Conservation (phyloP, 2,113 vertebrate species). For the Sinocyclocheilus anophthalmus region DNA sequence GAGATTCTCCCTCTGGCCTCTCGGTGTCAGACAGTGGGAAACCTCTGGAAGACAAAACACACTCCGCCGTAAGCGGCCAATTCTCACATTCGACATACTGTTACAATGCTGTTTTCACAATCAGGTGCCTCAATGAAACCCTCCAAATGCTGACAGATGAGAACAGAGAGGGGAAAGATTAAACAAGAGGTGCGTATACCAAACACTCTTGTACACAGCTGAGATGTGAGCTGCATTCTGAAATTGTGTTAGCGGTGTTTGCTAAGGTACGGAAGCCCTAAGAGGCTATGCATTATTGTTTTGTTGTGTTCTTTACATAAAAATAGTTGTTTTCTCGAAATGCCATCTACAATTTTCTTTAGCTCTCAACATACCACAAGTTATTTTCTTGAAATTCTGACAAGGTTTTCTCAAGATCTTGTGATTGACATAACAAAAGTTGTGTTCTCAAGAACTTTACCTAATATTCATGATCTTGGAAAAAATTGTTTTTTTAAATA, state of each 20-base stretch:
- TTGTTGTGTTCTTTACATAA: not conserved
- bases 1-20: constrained; percentile 41
- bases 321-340: not conserved
- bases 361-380: not conserved
- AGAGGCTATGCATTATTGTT: not conserved
- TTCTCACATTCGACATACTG: constrained; percentile 45
- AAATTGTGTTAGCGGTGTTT: not conserved
- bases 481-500: no score
- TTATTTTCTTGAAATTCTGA: not conserved
- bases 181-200: not conserved
- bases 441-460: no score
- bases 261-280: not conserved
- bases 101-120: constrained; percentile 38
- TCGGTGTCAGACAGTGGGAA: constrained; percentile 22
- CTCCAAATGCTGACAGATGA: not conserved
- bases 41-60: constrained; percentile 36
- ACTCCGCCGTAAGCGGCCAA: constrained; percentile 1
- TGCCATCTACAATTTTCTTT: not conserved
- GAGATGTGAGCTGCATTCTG: not conserved
- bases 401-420: not conserved
- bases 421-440: not conserved
- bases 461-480: no score
- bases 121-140: constrained; percentile 30
- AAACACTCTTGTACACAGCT: not conserved
- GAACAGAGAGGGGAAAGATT: not conserved